Evolutionary conservation across 1,140 invertebrate genomes (phyloP), one percentile per base, ranked within the genome.

Genomic region (Galendromus occidentalis): DNA sequence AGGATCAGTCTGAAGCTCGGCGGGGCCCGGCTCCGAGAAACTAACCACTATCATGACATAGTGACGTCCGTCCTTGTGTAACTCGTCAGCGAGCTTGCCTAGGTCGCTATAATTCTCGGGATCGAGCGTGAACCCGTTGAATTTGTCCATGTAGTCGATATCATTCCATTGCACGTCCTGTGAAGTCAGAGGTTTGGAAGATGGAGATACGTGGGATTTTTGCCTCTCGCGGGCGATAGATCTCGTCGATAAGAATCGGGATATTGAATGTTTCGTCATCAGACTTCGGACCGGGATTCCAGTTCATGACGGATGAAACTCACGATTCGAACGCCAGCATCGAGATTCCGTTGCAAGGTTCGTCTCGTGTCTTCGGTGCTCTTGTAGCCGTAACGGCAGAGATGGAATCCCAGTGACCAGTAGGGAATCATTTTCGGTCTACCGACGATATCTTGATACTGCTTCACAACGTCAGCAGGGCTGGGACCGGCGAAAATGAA

Each of bases 81-180:
- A 70, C 55, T 84, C 75, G 22, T 85, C 73, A 0, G 91, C 82
- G 71, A 89, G 91, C 44, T 82, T 73, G 1, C 85, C 83, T 18
- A 91, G 75, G 39, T 80, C 82, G 45, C 78, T 78, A 71, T 83
- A 91, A 17, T 80, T 82, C 0, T 76, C 72, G 22, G 77, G 73
- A 73, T 89, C 82, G 68, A 85, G 83, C 0, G 88, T 91, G 73
- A 94, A 94, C 76, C 90, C 88, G 72, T 87, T 89, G 65, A 79
- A 80, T 55, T 83, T 80, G n/a, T 85, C 77, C 89, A 93, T 93
- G 72, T 93, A 92, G 76, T 94, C 90, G 67, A 93, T 82, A 76
- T 92, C 88, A 71, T 88, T 88, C 86, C 87, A 91, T 75, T 91
- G 87, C 4, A 80, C 78, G 75, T 82, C 80, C 78, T 70, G 29